Conservation (phyloP, 2,113 vertebrate genomes). For the Microtus oregoni region DNA sequence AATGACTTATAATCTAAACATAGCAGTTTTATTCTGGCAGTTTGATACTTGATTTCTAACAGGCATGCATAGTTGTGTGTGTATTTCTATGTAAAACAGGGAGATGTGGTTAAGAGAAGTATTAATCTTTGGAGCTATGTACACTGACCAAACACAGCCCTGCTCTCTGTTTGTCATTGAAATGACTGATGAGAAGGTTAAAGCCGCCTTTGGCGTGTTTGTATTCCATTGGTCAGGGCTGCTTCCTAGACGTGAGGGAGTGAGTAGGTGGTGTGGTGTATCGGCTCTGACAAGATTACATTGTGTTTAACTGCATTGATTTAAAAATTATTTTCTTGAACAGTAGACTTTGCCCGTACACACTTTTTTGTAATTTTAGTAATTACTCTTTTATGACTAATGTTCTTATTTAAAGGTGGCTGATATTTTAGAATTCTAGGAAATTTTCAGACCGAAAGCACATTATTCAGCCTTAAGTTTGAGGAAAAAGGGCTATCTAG, state of each 20-base stretch:
- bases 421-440: conserved; percentile 46
- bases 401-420: conserved; percentile 40
- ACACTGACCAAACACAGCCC: not conserved
- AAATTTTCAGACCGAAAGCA: conserved; percentile 30
- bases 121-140: not conserved
- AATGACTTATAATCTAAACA: not conserved
- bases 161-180: not conserved
- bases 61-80: not conserved
- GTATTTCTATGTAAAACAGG: not conserved
- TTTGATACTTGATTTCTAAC: not conserved
- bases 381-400: conserved; percentile 59
- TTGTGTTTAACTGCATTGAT: conserved; percentile 38
- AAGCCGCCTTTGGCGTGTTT: not conserved
- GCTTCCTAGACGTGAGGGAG: conserved; percentile 22
- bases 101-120: conserved; percentile 25
- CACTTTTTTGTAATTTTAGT: conserved; percentile 47
- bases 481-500: not conserved
- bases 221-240: conserved; percentile 31
- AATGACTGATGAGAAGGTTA: not conserved
- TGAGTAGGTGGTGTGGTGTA: not conserved
- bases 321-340: conserved; percentile 53
- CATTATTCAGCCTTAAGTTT: conserved; percentile 26
- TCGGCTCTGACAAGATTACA: conserved; percentile 26
- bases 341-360: not conserved
- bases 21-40: not conserved